phyloP scores from a whole-genome alignment of 2,113 vertebrate genomes.

The Anarrhichthys ocellatus region DNA sequence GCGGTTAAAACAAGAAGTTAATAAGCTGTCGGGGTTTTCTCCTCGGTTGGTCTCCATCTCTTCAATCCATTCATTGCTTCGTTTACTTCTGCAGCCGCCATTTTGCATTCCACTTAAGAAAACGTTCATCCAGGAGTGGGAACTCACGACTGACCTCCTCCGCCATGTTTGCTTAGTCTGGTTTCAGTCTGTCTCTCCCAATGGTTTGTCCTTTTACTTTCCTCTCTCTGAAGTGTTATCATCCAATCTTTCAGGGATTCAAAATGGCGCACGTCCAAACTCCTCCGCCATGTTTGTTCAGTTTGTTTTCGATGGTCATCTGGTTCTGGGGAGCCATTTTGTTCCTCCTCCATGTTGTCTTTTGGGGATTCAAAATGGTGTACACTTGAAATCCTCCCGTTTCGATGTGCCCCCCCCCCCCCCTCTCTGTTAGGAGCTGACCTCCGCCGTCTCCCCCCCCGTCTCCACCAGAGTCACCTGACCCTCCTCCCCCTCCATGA shows the following conservation, averaged over 20 bases:
- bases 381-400: not conserved
- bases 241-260: no score
- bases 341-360: not conserved
- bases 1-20: no score
- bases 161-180: no score
- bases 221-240: no score
- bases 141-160: not conserved
- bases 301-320: not conserved
- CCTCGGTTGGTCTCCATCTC: not conserved
- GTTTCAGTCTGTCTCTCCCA: no score
- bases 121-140: not conserved
- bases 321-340: not conserved
- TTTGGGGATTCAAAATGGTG: constrained; percentile 13
- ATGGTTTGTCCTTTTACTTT: no score
- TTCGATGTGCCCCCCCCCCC: not conserved
- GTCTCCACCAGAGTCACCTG: constrained; percentile 80
- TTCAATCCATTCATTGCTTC: not conserved
- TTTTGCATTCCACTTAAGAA: not conserved
- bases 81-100: not conserved
- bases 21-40: not conserved
- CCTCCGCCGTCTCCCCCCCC: constrained; percentile 65
- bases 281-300: not conserved
- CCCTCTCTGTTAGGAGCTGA: constrained; percentile 72
- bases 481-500: constrained; percentile 82
- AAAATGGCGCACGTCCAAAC: not conserved